Evolutionary conservation across 2,113 vertebrate genomes (phyloP).

Genomic region (Bos indicus): DNA sequence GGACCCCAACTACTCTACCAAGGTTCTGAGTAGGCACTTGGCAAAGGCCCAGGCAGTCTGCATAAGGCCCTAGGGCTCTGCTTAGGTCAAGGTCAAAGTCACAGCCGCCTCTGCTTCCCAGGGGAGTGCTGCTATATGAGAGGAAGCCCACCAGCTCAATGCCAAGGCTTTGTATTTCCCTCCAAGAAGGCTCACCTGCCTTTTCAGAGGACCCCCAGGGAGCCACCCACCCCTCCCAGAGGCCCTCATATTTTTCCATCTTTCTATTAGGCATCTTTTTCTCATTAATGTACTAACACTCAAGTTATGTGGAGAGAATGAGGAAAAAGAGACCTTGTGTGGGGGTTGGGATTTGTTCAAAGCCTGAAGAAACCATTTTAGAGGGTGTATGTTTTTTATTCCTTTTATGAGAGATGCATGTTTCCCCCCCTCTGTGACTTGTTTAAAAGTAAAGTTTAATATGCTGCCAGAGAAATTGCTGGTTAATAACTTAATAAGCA

Average conservation of each 20-base stretch:
- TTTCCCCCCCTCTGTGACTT: constrained; percentile 66
- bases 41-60: background rate
- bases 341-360: constrained; percentile 68
- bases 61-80: background rate
- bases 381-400: constrained; percentile 72
- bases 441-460: constrained; percentile 54
- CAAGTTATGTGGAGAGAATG: constrained; percentile 58
- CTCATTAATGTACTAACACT: constrained; percentile 66
- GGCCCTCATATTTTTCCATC: constrained; percentile 50
- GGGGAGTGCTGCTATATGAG: background rate
- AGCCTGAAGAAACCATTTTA: constrained; percentile 73
- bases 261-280: constrained; percentile 67
- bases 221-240: background rate
- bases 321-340: constrained; percentile 72
- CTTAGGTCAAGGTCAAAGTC: background rate
- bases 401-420: constrained; percentile 75
- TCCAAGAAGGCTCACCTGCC: constrained; percentile 32
- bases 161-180: background rate
- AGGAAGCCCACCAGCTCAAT: background rate
- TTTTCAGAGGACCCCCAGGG: constrained; percentile 10
- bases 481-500: constrained; percentile 68
- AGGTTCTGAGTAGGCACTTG: background rate
- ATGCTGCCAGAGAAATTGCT: constrained; percentile 57
- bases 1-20: background rate
- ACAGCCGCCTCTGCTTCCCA: background rate